These are phyloP conservation scores for Nematopogon swammerdamellus DNA, from an alignment of 2,888 invertebrate genomes.

Conservation along the genomic window DNA sequence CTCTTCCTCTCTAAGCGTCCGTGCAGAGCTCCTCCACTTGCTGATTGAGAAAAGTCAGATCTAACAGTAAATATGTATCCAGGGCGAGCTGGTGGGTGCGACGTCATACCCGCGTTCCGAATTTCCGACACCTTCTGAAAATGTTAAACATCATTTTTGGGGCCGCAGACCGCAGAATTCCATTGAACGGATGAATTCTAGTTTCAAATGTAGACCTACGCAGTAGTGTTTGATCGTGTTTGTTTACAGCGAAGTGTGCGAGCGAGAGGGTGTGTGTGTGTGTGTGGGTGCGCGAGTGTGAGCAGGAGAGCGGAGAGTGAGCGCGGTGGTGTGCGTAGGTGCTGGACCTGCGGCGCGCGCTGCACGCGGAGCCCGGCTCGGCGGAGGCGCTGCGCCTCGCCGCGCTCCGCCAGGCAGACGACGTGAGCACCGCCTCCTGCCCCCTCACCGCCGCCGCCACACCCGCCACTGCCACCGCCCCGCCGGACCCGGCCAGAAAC, in stretches of 20 bases:
- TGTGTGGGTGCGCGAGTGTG: neutral
- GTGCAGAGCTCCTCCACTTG: no score
- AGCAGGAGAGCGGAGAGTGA: constrained; percentile 11
- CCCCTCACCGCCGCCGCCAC: constrained; percentile 18
- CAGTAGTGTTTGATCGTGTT: constrained; percentile 1
- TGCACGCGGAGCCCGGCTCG: constrained; percentile 68
- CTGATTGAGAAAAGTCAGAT: no score
- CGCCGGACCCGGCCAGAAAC: constrained; percentile 37
- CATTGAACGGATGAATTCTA: no score
- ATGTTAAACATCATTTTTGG: no score
- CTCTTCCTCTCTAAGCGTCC: no score
- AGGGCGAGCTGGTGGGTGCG: no score
- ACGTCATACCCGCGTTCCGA: no score
- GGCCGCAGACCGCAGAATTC: no score
- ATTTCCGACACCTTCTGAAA: no score
- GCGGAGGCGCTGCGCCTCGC: constrained; percentile 55
- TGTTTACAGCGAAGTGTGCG: no score
- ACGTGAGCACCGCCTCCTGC: constrained; percentile 45
- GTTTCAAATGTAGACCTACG: no score
- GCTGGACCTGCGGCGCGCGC: constrained; percentile 76
- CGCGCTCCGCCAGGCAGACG: constrained; percentile 49
- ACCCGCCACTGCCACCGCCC: constrained; percentile 25
- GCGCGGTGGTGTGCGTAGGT: constrained; percentile 53
- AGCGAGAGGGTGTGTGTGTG: constrained; percentile 1
- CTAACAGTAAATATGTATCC: no score